Evolutionary conservation across 2,888 invertebrate genomes (phyloP).

Genomic region (Drosophila planitibia): DNA sequence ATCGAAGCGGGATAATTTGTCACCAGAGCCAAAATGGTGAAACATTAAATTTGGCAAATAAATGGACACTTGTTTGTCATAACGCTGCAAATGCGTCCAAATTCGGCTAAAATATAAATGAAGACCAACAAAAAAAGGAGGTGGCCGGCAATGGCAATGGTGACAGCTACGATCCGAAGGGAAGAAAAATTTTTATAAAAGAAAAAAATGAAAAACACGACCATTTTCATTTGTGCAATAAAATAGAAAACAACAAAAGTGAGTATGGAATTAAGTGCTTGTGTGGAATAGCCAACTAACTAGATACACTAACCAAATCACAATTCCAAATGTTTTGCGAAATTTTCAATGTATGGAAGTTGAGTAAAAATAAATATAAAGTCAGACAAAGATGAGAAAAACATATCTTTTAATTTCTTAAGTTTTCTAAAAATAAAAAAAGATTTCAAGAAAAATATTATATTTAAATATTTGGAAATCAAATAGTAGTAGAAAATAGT

Average conservation of each 20-base stretch:
- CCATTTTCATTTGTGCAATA: constrained; percentile 78
- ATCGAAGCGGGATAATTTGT: constrained; percentile 79
- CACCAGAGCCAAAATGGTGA: constrained; percentile 73
- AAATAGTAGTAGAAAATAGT: no score
- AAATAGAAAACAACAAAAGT: constrained; percentile 68
- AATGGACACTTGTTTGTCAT: constrained; percentile 81
- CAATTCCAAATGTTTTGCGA: background rate
- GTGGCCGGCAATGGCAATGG: constrained; percentile 25
- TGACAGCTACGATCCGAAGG: constrained; percentile 45
- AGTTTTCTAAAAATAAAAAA: no score
- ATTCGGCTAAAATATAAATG: constrained; percentile 63
- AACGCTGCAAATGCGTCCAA: constrained; percentile 79
- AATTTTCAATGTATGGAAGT: background rate
- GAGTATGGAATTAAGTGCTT: constrained; percentile 13
- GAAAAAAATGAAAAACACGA: constrained; percentile 76
- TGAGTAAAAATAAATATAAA: background rate
- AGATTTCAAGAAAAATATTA: no score
- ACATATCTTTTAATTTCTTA: background rate
- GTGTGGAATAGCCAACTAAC: constrained; percentile 1
- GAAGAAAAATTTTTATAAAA: constrained; percentile 6
- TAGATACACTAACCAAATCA: constrained; percentile 26
- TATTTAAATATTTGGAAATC: background rate
- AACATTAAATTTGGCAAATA: constrained; percentile 80
- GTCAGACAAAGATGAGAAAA: background rate
- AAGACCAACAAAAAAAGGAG: constrained; percentile 36